Conservation (phyloP, 2,113 vertebrate genomes). For the Brevimyrus niger region DNA sequence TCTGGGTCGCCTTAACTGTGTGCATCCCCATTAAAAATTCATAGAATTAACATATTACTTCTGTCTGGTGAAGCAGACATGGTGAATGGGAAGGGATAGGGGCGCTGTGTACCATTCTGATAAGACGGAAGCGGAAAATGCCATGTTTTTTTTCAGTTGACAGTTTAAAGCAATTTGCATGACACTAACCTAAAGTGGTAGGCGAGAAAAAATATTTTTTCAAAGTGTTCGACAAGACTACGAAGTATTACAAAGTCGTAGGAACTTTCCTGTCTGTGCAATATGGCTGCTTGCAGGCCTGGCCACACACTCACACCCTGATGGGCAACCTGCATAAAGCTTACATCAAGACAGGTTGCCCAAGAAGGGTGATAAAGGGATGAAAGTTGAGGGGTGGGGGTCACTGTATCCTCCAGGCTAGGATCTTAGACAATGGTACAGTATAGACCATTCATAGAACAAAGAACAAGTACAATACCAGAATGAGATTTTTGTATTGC, state of each 20-base stretch:
- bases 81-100: neutral
- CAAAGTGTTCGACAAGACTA: neutral
- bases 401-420: neutral
- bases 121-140: neutral
- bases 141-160: constrained; percentile 1
- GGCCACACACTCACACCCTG: neutral
- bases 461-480: neutral
- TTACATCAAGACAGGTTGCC: neutral
- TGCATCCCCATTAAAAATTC: neutral
- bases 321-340: neutral
- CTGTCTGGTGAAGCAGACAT: neutral
- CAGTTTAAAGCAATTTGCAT: constrained; percentile 10
- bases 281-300: neutral
- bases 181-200: neutral
- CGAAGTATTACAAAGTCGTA: neutral
- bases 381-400: neutral
- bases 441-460: neutral
- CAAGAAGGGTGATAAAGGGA: neutral
- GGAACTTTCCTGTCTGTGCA: neutral
- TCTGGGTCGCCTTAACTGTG: neutral
- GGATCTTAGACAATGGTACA: neutral
- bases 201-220: neutral
- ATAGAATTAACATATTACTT: constrained; percentile 8
- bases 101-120: neutral
- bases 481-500: neutral